A percentile compares a stretch with the other conserved stretches of the same genome.
Evolutionary conservation across 2,888 invertebrate species (phyloP).

Genomic region (Dynastes grantii): DNA sequence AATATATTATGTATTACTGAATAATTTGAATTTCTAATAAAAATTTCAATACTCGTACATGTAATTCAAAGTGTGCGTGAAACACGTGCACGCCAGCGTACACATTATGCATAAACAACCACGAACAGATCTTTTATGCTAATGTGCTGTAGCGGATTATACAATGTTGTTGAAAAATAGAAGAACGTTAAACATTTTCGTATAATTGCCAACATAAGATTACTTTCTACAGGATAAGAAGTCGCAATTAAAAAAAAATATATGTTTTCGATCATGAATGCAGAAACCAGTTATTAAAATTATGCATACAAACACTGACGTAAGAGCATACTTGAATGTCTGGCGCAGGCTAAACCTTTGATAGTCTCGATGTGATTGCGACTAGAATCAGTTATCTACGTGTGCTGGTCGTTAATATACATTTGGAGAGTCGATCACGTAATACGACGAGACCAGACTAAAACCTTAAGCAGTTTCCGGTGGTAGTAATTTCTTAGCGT

Average conservation of each 20-base stretch:
- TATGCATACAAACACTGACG: not conserved
- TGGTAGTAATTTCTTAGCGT: slow-evolving; percentile 35
- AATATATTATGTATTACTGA: not conserved
- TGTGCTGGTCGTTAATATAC: slow-evolving; percentile 34
- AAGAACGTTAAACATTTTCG: not conserved
- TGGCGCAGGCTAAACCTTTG: slow-evolving; percentile 4
- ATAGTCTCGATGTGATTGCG: slow-evolving; percentile 17
- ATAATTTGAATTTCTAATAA: slow-evolving; percentile 37
- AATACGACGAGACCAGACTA: slow-evolving; percentile 29
- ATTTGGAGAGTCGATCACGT: slow-evolving; percentile 37
- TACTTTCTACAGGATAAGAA: no score
- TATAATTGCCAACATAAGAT: no score
- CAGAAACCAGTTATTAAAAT: not conserved
- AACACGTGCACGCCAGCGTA: slow-evolving; percentile 35
- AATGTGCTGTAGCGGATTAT: not conserved
- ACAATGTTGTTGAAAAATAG: not conserved
- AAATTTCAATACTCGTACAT: slow-evolving; percentile 8
- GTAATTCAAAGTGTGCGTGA: slow-evolving; percentile 23
- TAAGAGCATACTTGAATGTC: not conserved
- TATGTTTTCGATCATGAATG: not conserved
- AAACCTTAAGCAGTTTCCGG: slow-evolving; percentile 26
- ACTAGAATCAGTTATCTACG: slow-evolving; percentile 28
- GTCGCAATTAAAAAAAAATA: not conserved
- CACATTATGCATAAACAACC: slow-evolving; percentile 8
- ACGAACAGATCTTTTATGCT: not conserved